A percentile compares a stretch with the other conserved stretches of the same genome.
Evolutionary conservation across 64 coral and sea anemone species (phyloP).

Genomic region (Platygyra sinensis): DNA sequence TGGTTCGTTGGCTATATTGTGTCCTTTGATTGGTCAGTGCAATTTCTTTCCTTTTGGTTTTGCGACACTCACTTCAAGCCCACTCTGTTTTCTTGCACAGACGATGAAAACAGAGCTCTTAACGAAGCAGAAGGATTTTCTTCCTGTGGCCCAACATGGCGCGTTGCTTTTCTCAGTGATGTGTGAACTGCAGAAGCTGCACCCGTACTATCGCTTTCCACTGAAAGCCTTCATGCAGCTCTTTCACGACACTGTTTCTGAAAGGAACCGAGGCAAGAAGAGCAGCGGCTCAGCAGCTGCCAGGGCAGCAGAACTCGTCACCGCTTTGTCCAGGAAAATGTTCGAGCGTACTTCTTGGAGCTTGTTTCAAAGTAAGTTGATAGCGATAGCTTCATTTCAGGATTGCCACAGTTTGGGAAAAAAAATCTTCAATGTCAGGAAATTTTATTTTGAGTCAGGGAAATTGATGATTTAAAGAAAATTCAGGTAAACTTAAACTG

Average conservation of each 20-base stretch:
- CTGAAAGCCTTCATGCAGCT: conserved; percentile 65
- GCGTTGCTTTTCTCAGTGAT: conserved; percentile 76
- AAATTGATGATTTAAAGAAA: no score
- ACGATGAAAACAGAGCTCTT: conserved; percentile 68
- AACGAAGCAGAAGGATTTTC: conserved; percentile 61
- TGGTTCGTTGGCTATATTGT: no score
- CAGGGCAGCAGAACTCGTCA: conserved; percentile 76
- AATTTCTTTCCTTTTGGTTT: no score
- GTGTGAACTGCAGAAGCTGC: conserved; percentile 52
- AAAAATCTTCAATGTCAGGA: no score
- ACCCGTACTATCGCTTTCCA: conserved; percentile 71
- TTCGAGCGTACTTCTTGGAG: conserved; percentile 80
- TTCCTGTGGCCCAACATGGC: conserved; percentile 81
- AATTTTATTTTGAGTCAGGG: no score
- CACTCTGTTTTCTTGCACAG: conserved; percentile 9
- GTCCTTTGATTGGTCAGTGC: no score
- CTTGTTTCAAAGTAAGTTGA: conserved; percentile 50
- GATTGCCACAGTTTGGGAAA: no score
- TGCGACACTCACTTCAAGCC: no score
- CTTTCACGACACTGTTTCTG: conserved; percentile 61
- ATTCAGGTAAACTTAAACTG: no score
- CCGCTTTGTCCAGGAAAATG: conserved; percentile 65
- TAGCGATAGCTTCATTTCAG: no score
- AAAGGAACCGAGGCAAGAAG: conserved; percentile 75
- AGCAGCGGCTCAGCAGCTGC: conserved; percentile 75